Evolutionary conservation across 2,113 vertebrate species (phyloP).

Genomic region (Erpornis zantholeuca): DNA sequence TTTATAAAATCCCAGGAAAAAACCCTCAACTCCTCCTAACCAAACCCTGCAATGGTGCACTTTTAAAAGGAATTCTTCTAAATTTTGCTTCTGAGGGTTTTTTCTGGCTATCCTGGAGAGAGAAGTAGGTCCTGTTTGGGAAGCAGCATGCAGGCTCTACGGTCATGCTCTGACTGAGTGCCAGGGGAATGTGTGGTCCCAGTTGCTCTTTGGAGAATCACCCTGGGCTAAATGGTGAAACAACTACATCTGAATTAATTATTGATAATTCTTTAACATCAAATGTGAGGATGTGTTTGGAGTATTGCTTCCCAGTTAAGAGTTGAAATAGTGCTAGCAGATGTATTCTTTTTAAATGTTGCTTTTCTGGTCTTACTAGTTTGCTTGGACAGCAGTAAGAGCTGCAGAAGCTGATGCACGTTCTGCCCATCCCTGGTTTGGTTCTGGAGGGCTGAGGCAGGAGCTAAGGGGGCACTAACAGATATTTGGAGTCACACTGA

Average conservation of each 20-base stretch:
- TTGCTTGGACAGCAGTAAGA: not conserved
- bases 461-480: not conserved
- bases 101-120: not conserved
- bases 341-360: not conserved
- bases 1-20: not conserved
- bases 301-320: not conserved
- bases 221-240: not conserved
- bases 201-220: not conserved
- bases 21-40: not conserved
- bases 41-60: not conserved
- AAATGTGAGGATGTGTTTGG: not conserved
- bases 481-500: not conserved
- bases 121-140: not conserved
- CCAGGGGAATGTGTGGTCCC: not conserved
- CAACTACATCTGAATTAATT: not conserved
- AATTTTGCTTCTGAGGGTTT: not conserved
- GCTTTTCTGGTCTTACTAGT: not conserved
- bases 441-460: not conserved
- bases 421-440: not conserved
- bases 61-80: not conserved
- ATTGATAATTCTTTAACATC: not conserved
- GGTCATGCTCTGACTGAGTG: not conserved
- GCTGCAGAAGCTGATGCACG: not conserved
- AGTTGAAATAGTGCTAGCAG: not conserved
- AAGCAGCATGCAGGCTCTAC: not conserved